Evolutionary conservation across 2,888 invertebrate species (phyloP), one percentile per base, ranked within the genome.

Genomic region (Metalampra italica): DNA sequence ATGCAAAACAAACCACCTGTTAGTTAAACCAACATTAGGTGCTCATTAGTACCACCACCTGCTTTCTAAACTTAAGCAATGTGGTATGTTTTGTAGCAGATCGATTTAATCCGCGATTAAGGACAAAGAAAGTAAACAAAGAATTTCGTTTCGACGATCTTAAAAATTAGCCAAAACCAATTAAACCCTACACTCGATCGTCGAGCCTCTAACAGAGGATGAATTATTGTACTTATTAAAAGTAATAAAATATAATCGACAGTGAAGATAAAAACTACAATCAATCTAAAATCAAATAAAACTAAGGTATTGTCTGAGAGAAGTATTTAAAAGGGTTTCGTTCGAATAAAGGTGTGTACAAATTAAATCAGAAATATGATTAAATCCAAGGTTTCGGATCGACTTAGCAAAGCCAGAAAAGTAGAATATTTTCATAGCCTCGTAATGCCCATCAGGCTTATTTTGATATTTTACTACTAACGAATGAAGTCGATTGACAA

Each of bases 21-120:
- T 57, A 50, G 46, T 49, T 49, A 67, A 65, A 62, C 56, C 65
- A 58, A 62, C 58, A 69, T 64, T 58, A 57, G 54, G 45, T 53
- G 55, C 66, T 71, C 70, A 74, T 74, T 75, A 72, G 54, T 42
- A 49, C 50, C 50, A 46, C 60, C 78, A 75, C 75, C 79, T 77
- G 78, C 73, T 76, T 78, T 71, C 74, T 75, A 74, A 79, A 71
- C 69, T 63, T 60, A 62, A 59, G 64, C 62, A 56, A 60, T 66
- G 69, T 61, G 55, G 55, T 64, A 56, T 65, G 67, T 74, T 75
- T 75, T 71, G 65, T 52, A 9, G 22, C 46, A 46, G 30, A 34
- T 14, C 41, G 32, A 59, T 61, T 66, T 61, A 64, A 66, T 65
- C 63, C 54, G 12, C 55, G 59, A 60, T 60, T 60, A 62, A 52